phyloP scores from a whole-genome alignment of 2,113 vertebrate genomes.

The Protobothrops flavoviridis region DNA sequence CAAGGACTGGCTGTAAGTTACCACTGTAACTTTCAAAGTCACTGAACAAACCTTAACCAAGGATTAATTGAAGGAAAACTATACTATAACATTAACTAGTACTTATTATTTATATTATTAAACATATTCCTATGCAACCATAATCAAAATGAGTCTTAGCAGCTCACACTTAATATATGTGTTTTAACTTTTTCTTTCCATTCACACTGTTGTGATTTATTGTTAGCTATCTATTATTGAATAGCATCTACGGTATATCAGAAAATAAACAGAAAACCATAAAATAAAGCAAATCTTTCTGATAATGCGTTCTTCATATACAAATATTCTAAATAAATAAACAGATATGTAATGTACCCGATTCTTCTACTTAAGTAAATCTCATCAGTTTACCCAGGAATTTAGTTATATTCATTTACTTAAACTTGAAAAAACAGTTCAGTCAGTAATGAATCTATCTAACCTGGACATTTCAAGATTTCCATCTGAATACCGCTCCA shows the following conservation, averaged over 20 bases:
- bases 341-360: neutral
- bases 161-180: neutral
- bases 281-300: neutral
- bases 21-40: neutral
- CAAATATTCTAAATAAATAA: neutral
- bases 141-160: neutral
- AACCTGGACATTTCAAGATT: constrained; percentile 91
- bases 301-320: neutral
- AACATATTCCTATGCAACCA: neutral
- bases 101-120: neutral
- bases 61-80: neutral
- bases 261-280: neutral
- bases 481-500: constrained; percentile 82
- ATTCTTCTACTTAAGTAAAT: neutral
- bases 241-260: neutral
- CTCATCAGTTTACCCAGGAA: neutral
- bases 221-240: neutral
- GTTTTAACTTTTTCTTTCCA: neutral
- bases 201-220: neutral
- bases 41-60: neutral
- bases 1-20: neutral
- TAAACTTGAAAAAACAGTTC: neutral
- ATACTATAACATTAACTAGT: neutral
- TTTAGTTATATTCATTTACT: neutral
- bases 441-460: constrained; percentile 5